Evolutionary conservation across 2,113 vertebrate genomes (phyloP), one percentile per base, ranked within the genome.

Genomic region (Orientallactaga bullata): DNA sequence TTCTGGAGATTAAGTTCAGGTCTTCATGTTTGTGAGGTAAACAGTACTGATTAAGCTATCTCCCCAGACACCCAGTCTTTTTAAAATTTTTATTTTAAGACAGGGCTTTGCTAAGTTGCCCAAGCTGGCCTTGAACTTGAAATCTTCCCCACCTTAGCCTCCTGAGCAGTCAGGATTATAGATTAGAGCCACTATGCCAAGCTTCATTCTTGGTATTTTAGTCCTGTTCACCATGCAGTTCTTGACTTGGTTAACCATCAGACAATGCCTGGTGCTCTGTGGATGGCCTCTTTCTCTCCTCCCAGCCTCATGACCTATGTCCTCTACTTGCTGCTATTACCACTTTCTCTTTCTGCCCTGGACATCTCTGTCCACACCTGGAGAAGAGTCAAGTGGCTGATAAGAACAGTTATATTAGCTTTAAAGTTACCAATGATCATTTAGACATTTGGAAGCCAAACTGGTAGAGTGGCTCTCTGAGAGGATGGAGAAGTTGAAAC

Each of bases 241-340:
- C 26, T 80, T 37, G 58, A 26, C 72, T 88, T 11, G 61, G 8
- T 30, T 18, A 35, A 18, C 7, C 17, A 0, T 4, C 76, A 58
- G 6, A 10, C 9, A 16, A 21, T 26, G 3, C 24, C 61, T 24
- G 0, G 2, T 4, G 0, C 13, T 23, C 15, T 12, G 3, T 5
- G 37, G 9, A 4, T 0, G 26, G 21, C 12, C 32, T 28, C 1
- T 39, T 30, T 7, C 9, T 68, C 35, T 47, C 28, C n/a, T 76
- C 10, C 16, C 42, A 47, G 47, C 15, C 2, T 8, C 20, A 2
- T 60, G 6, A 2, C n/a, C 63, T 30, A 32, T 60, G 51, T 7
- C 0, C 6, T 68, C 58, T 30, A 26, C 71, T 37, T 24, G 30
- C 4, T 4, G 3, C 30, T 5, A 0, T 30, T 4, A 3, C 12